Evolutionary conservation across 2,797 vertebrate genomes (phyloP).

Genomic region (Morelia viridis): DNA sequence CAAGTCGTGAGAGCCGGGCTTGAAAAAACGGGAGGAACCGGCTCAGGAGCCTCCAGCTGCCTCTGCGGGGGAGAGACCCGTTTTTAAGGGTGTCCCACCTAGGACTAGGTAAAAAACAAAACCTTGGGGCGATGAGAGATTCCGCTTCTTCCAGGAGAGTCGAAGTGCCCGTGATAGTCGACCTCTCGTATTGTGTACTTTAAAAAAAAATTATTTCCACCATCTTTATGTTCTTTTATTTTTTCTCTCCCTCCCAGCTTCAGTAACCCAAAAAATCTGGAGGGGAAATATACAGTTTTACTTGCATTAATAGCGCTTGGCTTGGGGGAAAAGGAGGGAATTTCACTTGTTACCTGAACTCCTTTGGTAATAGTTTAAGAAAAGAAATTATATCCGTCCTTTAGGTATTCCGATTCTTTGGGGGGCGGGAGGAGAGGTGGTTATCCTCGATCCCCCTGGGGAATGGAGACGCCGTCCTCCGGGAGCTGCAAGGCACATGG

Average conservation of each 20-base stretch:
- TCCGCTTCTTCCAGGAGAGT: not conserved
- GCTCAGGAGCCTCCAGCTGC: not conserved
- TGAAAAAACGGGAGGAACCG: not conserved
- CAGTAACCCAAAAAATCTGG: not conserved
- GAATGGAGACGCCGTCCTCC: constrained; percentile 2
- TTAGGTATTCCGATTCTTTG: not conserved
- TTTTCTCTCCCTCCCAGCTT: not conserved
- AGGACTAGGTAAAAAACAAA: not conserved
- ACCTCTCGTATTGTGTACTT: not conserved
- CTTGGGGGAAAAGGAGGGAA: not conserved
- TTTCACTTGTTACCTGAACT: not conserved
- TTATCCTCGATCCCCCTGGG: not conserved
- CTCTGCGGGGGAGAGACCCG: not conserved
- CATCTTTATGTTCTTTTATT: not conserved
- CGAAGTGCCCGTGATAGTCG: not conserved
- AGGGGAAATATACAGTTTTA: not conserved
- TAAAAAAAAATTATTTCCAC: not conserved
- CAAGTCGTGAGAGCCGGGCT: constrained; percentile 17
- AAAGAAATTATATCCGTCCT: not conserved
- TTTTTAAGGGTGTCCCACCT: not conserved
- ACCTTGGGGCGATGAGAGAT: not conserved
- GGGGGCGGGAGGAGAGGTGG: not conserved
- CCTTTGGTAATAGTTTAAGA: not conserved
- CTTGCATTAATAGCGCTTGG: not conserved
- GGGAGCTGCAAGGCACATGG: constrained; percentile 41